Conservation (phyloP, 2,113 vertebrate species). For the Microcebus lehilahytsara region DNA sequence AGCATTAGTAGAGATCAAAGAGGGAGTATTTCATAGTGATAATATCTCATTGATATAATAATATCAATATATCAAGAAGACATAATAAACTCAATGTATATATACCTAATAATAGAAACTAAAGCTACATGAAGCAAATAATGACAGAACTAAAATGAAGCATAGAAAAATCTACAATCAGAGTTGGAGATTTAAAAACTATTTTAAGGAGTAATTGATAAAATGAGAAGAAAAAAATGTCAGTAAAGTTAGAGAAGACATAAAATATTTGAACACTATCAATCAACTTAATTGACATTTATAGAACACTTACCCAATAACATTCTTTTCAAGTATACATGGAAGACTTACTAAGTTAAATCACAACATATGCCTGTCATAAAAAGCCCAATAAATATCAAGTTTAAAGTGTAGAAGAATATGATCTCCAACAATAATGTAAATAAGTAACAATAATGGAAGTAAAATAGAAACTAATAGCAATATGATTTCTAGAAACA, state of each 20-base stretch:
- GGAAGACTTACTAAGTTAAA: neutral
- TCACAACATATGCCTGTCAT: neutral
- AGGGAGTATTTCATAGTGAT: neutral
- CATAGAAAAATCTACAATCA: neutral
- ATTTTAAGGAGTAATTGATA: neutral
- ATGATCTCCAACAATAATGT: neutral
- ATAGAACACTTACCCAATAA: neutral
- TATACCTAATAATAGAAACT: neutral
- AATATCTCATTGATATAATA: neutral
- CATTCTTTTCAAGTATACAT: neutral
- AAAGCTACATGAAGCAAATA: neutral
- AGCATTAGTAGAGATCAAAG: neutral
- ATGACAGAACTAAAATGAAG: neutral
- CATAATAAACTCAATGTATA: neutral
- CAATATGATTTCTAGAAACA: neutral
- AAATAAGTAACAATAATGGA: neutral
- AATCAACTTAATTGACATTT: neutral
- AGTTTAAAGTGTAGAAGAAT: neutral
- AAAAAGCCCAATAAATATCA: neutral
- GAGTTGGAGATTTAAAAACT: neutral
- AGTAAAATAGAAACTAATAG: neutral
- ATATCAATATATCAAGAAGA: neutral
- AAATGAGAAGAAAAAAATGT: neutral
- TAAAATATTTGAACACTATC: neutral
- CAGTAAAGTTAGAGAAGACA: neutral